Conservation (phyloP, 2,113 vertebrate species). For the Lonchura striata region DNA sequence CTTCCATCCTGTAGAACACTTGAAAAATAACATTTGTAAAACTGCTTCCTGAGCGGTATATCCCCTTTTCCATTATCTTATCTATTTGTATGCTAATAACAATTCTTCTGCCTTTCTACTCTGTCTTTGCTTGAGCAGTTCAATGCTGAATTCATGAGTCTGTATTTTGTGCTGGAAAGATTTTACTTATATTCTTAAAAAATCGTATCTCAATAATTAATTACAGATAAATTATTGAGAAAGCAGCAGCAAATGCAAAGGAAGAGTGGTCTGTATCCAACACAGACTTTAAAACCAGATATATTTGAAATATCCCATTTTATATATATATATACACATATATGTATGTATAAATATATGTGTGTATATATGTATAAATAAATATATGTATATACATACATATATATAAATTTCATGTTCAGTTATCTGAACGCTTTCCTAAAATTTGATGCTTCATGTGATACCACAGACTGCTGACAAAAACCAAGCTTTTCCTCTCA, state of each 20-base stretch:
- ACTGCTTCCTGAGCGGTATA: conserved; percentile 11
- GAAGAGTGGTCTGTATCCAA: neutral
- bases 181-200: neutral
- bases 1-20: conserved; percentile 10
- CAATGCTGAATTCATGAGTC: neutral
- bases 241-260: neutral
- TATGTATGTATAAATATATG: no score
- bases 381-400: no score
- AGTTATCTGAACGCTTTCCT: neutral
- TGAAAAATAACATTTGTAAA: conserved; percentile 30
- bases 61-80: conserved; percentile 39
- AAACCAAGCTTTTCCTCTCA: neutral
- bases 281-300: neutral
- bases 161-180: neutral
- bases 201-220: conserved; percentile 40
- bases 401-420: neutral
- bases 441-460: neutral
- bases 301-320: neutral
- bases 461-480: neutral
- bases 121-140: neutral
- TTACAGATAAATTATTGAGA: conserved; percentile 55
- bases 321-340: neutral
- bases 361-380: no score
- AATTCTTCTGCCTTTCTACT: neutral
- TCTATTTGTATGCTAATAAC: conserved; percentile 43